Evolutionary conservation across 1,140 invertebrate genomes (phyloP), one percentile per base, ranked within the genome.

Genomic region (Phocides pigmalion): DNA sequence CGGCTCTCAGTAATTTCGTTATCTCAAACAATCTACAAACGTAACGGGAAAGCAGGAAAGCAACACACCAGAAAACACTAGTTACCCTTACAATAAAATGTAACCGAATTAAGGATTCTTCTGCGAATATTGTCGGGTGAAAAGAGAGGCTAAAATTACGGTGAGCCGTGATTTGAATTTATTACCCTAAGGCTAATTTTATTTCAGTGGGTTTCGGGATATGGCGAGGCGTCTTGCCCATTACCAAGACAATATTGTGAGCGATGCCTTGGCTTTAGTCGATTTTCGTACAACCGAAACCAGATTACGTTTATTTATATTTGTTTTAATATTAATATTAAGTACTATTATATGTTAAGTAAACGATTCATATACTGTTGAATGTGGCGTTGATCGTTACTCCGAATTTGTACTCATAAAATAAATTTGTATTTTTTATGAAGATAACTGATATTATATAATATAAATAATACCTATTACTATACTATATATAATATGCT

Each of bases 171-270:
- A 87, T 87, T 84, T 84, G 81, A 83, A 84, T 84, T 87, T 84
- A 84, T 84, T 82, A 79, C 76, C 74, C 72, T 72, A 66, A 77
- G 79, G 79, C 81, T 84, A 80, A 84, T 87, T 84, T 87, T 87
- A 80, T 87, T 83, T 84, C 68, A 66, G 72, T 61, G 68, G 66
- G 72, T 71, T 75, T 64, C 70, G 59, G 74, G 68, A 77, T 79
- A 76, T 75, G 70, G 72, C 62, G 70, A 74, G 51, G 64, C 71
- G 66, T 75, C 74, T 78, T 71, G 63, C 56, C 72, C 66, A 74
- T 80, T 79, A 76, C 66, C 58, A 49, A 78, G 76, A 81, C 77
- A 79, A 80, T 81, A 81, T 84, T 79, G 70, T 71, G 70, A 78
- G 64, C 64, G 68, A 75, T 74, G 72, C 64, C 66, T 68, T 49